Conservation (phyloP, 2,797 vertebrate species). For the Anas bernieri region DNA sequence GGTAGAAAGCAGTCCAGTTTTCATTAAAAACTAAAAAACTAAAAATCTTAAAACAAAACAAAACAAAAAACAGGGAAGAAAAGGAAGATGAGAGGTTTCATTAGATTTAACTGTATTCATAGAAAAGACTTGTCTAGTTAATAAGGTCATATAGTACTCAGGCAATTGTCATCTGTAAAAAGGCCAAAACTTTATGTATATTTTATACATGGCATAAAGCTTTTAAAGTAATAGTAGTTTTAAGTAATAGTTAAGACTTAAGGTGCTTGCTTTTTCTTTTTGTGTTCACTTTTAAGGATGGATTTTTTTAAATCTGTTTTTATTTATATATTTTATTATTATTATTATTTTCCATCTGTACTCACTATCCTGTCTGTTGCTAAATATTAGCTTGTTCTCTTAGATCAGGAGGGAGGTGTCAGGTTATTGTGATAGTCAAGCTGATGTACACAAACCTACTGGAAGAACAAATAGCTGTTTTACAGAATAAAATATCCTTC, state of each 20-base stretch:
- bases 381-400: not conserved
- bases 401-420: not conserved
- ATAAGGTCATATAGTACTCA: not conserved
- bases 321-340: too few relatives aligned
- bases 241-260: not conserved
- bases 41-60: too few relatives aligned
- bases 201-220: not conserved
- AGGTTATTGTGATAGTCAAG: not conserved
- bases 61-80: not conserved
- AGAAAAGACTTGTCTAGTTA: not conserved
- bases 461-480: not conserved
- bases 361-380: not conserved
- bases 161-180: not conserved
- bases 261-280: not conserved
- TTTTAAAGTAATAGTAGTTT: not conserved
- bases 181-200: not conserved
- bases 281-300: not conserved
- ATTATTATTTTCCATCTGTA: not conserved
- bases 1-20: not conserved
- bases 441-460: not conserved
- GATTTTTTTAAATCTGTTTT: not conserved
- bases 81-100: not conserved
- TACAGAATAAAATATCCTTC: not conserved
- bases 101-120: not conserved
- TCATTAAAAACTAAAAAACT: not conserved